Conservation (phyloP, 2,113 vertebrate genomes). For the Phalacrocorax pelagicus region DNA sequence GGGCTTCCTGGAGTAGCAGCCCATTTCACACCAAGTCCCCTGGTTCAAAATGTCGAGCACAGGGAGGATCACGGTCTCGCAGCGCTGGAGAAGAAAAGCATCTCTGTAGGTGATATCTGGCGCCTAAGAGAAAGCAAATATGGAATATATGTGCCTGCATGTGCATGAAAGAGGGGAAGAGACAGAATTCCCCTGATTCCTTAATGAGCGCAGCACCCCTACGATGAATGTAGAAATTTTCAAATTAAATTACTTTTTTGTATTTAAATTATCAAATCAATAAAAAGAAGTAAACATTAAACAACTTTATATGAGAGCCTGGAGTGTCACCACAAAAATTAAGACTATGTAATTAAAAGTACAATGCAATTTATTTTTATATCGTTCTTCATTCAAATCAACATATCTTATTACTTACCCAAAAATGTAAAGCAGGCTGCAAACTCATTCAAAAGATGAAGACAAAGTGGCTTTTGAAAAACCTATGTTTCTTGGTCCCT, state of each 20-base stretch:
- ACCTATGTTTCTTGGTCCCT: constrained; percentile 26
- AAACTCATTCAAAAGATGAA: constrained; percentile 58
- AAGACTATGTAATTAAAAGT: constrained; percentile 66
- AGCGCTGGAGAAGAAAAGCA: accelerated
- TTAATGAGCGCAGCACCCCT: background rate
- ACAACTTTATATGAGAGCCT: constrained; percentile 47
- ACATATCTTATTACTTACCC: constrained; percentile 55
- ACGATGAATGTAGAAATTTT: background rate
- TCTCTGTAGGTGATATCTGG: background rate
- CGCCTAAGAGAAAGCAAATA: background rate
- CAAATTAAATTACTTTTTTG: constrained; percentile 4
- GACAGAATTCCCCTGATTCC: background rate
- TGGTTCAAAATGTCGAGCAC: accelerated
- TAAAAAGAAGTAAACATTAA: constrained; percentile 53
- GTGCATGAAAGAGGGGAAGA: background rate
- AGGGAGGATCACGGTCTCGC: background rate
- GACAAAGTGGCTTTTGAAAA: constrained; percentile 53
- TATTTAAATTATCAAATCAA: constrained; percentile 46
- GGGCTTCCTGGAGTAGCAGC: background rate
- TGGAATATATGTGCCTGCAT: background rate
- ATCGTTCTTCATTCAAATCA: constrained; percentile 41
- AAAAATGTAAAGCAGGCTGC: constrained; percentile 58
- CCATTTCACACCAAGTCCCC: background rate
- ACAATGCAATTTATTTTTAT: constrained; percentile 63
- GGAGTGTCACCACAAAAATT: constrained; percentile 58